Evolutionary conservation across 2,888 invertebrate genomes (phyloP).

Genomic region (Euspilapteryx auroguttella): DNA sequence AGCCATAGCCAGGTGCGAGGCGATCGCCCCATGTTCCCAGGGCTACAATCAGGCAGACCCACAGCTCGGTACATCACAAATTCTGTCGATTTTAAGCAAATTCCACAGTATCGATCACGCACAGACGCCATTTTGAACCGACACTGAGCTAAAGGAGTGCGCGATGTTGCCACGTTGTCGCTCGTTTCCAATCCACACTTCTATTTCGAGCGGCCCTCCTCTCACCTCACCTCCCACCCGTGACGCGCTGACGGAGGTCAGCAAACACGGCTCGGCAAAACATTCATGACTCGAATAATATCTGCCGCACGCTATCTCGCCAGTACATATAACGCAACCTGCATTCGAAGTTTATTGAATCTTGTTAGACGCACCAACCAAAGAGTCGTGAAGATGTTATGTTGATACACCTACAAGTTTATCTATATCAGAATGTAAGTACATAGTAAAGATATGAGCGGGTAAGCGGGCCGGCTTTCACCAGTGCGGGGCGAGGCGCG

Average conservation of each 20-base stretch:
- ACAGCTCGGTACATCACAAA: slow-evolving; percentile 50
- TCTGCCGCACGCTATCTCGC: too few relatives aligned
- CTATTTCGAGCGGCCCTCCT: slow-evolving; percentile 36
- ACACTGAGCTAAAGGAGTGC: slow-evolving; percentile 40
- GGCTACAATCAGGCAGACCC: slow-evolving; percentile 47
- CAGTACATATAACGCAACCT: too few relatives aligned
- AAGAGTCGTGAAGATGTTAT: too few relatives aligned
- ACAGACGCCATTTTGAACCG: slow-evolving; percentile 59
- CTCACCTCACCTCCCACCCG: slow-evolving; percentile 18
- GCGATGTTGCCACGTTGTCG: slow-evolving; percentile 60
- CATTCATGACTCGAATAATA: slow-evolving; percentile 15
- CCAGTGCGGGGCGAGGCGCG: slow-evolving; percentile 35
- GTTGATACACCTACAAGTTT: too few relatives aligned
- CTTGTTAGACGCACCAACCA: too few relatives aligned
- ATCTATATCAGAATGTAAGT: too few relatives aligned
- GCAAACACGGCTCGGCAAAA: slow-evolving; percentile 43
- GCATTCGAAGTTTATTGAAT: too few relatives aligned
- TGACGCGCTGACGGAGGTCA: slow-evolving; percentile 27
- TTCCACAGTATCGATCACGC: slow-evolving; percentile 59
- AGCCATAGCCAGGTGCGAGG: slow-evolving; percentile 35
- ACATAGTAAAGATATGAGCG: too few relatives aligned
- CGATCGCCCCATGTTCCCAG: slow-evolving; percentile 38
- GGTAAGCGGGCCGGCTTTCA: slow-evolving; percentile 52
- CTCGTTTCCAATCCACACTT: slow-evolving; percentile 41
- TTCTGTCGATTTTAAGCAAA: slow-evolving; percentile 48